Evolutionary conservation across 64 coral and sea anemone species (phyloP), one percentile per base, ranked within the genome.

Genomic region (Montipora cactus): DNA sequence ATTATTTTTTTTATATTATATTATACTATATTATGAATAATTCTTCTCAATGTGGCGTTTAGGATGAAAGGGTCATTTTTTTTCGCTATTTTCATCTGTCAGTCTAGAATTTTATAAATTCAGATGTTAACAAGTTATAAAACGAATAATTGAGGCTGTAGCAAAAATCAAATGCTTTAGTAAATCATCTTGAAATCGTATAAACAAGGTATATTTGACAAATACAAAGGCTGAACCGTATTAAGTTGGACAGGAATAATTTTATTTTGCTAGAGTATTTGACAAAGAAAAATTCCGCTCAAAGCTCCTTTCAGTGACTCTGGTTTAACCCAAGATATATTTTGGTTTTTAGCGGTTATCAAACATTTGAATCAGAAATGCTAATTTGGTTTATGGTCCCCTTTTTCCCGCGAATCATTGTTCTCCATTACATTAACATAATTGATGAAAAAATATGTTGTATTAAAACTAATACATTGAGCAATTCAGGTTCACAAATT

Each of bases 231-330:
- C 22, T 61, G 18, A 6, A 20, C 82, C 46, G 70, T 49, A 86
- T 84, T 84, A 86, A 70, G 66, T 70, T 86, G 21, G 62, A 71
- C 82, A 70, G 7, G 45, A 71, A 70, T 86, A 22, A 23, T 44
- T 64, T 86, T 22, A 13, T n/a, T 71, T 72, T 19, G 21, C 28
- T 47, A 47, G 28, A 25, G 47, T 49, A 55, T 61, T 16, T 64
- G n/a, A 13, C 64, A 49, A 50, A 22, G 19, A 45, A 1, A 20
- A 1, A 49, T 78, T 70, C 19, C 45, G 2, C 49, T 49, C 9
- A 18, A 9, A 5, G 10, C 16, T 47, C 13, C 44, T 61, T 23
- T 20, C 3, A 44, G 47, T 5, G 2, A n/a, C 22, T 22, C 21
- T n/a, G 8, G n/a, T 86, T 22, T 4, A 20, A 5, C 68, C 68